Conservation (phyloP, 2,888 invertebrate genomes). For the Stenodera caucasica region DNA sequence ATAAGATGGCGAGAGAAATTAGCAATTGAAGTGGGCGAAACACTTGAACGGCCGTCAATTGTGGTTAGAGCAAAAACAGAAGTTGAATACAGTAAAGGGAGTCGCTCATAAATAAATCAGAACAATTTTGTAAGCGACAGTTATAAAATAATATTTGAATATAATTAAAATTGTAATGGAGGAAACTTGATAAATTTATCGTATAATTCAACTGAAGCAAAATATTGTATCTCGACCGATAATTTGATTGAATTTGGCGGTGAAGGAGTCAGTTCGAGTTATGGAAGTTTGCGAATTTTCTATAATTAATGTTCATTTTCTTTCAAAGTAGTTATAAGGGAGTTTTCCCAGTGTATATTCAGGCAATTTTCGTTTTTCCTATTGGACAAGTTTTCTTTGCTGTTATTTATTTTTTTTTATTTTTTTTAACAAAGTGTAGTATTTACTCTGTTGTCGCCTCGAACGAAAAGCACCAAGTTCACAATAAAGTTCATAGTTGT, state of each 20-base stretch:
- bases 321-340: neutral
- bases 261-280: neutral
- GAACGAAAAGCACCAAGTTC: too few species aligned
- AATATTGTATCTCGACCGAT: too few species aligned
- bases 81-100: too few species aligned
- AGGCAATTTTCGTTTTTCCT: neutral
- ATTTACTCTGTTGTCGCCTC: neutral
- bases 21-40: neutral
- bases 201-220: too few species aligned
- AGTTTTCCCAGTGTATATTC: neutral
- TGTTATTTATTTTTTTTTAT: neutral
- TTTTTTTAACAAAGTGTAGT: neutral
- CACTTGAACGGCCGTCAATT: neutral
- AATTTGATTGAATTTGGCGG: neutral
- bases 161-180: neutral
- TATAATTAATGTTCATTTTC: neutral
- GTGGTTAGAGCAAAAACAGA: neutral
- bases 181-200: too few species aligned
- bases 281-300: neutral
- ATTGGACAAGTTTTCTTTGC: neutral
- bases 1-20: neutral
- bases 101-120: neutral
- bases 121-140: neutral
- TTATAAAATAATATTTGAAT: conserved; percentile 2
- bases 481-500: too few species aligned